Base-by-base conservation (phyloP, 1,140 invertebrate species). In the Anadara kagoshimensis region DNA sequence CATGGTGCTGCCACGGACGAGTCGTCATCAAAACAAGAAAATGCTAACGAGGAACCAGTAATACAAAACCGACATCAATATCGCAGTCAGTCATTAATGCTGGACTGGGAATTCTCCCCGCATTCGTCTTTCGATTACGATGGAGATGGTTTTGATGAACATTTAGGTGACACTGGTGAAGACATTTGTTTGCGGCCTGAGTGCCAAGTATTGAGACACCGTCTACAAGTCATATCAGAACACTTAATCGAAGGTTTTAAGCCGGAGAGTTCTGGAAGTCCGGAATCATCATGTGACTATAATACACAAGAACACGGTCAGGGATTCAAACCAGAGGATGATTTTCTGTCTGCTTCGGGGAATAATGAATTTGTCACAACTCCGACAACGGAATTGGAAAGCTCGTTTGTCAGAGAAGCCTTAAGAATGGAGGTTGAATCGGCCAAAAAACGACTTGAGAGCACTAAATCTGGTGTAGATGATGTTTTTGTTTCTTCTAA, bases 21-120 rank as follows among this genome's bases (percentile, higher is more conserved):
- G 12, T 43, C 49, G n/a, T 43, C 51, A 20, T 41, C 14, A 14
- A 54, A 64, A 16, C n/a, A 36, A 16, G 43, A 24, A 47, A 53
- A 65, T 7, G 20, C 36, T 16, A 14, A 41, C 10, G 69, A 63
- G 7, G 53, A 71, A 24, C 20, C 61, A 11, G 5, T 18, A n/a
- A 47, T 68, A 49, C 47, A 58, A 36, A 45, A 68, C 7, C 4
- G 11, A 18, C 57, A 47, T 26, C 18, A 29, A 22, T 51, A 64
- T 24, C 49, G 69, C 49, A 64, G 68, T 47, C 54, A 72, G 51
- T 58, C 58, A 18, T 10, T 59, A 11, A 62, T 65, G 45, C 41
- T 79, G 20, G 77, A 79, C 47, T 75, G 73, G 69, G 73, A 75
- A 49, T 64, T 79, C 11, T 45, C 62, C 18, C 76, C 76, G 1